Percentiles rank a stretch among this genome's conserved stretches.
Evolutionary conservation across 2,888 invertebrate genomes (phyloP).

Genomic region (Chymomyza procnemis): DNA sequence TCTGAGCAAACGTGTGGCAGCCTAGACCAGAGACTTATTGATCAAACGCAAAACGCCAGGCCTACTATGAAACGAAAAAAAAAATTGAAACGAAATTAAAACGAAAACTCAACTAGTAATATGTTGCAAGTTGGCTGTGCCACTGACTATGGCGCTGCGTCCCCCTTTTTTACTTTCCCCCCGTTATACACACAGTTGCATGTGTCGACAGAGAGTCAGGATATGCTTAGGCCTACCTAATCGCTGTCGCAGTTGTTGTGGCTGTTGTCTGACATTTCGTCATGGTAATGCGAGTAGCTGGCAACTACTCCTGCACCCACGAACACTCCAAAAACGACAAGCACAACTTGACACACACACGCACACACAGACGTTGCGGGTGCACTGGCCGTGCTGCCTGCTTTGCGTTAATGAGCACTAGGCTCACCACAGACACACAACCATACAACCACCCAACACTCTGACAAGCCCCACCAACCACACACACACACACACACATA

Average conservation of each 20-base stretch:
- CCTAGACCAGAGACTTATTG: constrained; percentile 47
- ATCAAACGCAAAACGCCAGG: constrained; percentile 58
- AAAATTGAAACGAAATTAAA: neutral
- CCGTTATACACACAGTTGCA: constrained; percentile 4
- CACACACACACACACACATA: neutral
- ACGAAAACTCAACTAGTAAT: neutral
- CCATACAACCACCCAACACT: neutral
- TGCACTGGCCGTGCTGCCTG: neutral
- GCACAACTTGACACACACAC: neutral
- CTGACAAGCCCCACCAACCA: constrained; percentile 6
- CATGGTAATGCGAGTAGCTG: constrained; percentile 54
- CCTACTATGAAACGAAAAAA: constrained; percentile 22
- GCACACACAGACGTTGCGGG: neutral
- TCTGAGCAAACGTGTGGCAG: constrained; percentile 35
- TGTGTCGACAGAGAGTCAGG: constrained; percentile 40
- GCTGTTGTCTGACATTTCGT: constrained; percentile 47
- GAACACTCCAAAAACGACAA: constrained; percentile 9
- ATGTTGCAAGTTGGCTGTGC: constrained; percentile 7
- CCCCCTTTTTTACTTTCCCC: too few species aligned
- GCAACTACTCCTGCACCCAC: neutral
- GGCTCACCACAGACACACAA: neutral
- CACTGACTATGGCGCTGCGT: neutral
- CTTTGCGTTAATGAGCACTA: constrained; percentile 13
- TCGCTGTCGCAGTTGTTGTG: constrained; percentile 64
- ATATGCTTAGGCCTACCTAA: constrained; percentile 45